These are phyloP conservation scores for Procavia capensis DNA, from an alignment of 2,113 vertebrate genomes.

Conservation along the genomic window DNA sequence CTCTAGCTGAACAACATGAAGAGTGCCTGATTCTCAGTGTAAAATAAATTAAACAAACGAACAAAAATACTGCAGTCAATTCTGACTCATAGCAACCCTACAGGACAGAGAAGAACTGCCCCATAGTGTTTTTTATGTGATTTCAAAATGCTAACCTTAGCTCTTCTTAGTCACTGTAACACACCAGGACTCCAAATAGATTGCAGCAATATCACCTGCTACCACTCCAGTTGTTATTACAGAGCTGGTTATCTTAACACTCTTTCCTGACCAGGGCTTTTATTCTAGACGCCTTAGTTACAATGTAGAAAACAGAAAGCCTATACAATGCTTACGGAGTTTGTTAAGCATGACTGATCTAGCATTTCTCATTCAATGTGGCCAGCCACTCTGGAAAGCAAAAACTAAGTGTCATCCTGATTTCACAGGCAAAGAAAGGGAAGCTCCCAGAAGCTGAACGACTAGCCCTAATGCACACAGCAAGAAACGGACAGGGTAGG, in stretches of 20 bases:
- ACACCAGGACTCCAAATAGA: no score
- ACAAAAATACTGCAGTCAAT: no score
- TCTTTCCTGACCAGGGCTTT: neutral
- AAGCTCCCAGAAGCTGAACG: neutral
- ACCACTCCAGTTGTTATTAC: neutral
- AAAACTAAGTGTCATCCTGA: neutral
- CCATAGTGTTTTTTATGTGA: no score
- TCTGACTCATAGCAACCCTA: no score
- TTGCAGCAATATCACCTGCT: neutral
- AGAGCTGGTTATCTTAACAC: neutral
- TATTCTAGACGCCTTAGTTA: neutral
- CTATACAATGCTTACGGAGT: neutral
- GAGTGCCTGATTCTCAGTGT: neutral
- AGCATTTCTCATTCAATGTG: neutral
- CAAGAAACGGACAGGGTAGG: neutral
- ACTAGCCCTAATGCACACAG: neutral
- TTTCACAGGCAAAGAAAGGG: neutral
- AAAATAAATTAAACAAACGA: no score
- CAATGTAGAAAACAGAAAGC: neutral
- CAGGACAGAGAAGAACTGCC: no score
- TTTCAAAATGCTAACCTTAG: no score
- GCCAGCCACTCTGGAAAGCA: neutral
- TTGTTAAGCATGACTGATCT: neutral
- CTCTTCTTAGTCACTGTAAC: no score
- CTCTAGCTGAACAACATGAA: neutral